These are phyloP conservation scores for Beris chalybata DNA, from an alignment of 2,888 invertebrate genomes.

Conservation along the genomic window DNA sequence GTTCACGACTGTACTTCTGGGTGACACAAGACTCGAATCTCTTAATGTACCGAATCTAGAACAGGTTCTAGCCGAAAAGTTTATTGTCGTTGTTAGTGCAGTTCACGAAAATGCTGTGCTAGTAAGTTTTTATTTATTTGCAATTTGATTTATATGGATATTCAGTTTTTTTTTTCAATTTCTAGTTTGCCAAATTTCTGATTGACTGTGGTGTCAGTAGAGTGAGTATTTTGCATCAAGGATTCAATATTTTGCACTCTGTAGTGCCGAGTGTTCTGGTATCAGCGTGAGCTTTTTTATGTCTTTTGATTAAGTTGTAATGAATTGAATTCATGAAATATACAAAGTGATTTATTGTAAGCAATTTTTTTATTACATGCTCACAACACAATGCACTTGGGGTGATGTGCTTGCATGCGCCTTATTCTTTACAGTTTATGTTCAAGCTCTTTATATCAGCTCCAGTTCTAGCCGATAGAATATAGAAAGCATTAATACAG, in stretches of 20 bases:
- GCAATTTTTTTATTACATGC: too few species aligned
- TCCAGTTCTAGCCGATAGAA: too few species aligned
- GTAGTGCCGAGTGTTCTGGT: slow-evolving; percentile 62
- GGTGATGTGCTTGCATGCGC: too few species aligned
- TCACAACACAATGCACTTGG: too few species aligned
- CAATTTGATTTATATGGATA: slow-evolving; percentile 1
- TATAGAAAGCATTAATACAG: too few species aligned
- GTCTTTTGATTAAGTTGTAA: too few species aligned
- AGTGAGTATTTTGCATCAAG: slow-evolving; percentile 86
- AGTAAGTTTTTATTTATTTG: slow-evolving; percentile 56
- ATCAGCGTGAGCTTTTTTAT: slow-evolving; percentile 4
- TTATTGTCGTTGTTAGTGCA: slow-evolving; percentile 76
- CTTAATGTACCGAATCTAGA: slow-evolving; percentile 67
- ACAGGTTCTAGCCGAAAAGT: slow-evolving; percentile 63
- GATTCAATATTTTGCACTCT: slow-evolving; percentile 75
- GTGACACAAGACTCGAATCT: slow-evolving; percentile 69
- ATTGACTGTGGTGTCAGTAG: slow-evolving; percentile 75
- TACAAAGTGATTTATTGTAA: too few species aligned
- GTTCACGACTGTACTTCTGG: slow-evolving; percentile 75
- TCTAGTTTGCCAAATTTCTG: slow-evolving; percentile 84
- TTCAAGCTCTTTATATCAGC: too few species aligned
- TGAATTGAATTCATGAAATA: too few species aligned
- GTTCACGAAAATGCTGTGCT: slow-evolving; percentile 76
- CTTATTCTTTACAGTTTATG: too few species aligned
- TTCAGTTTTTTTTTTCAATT: slow-evolving; percentile 39